Evolutionary conservation across 2,113 vertebrate species (phyloP).

Genomic region (Plecturocebus donacophilus): DNA sequence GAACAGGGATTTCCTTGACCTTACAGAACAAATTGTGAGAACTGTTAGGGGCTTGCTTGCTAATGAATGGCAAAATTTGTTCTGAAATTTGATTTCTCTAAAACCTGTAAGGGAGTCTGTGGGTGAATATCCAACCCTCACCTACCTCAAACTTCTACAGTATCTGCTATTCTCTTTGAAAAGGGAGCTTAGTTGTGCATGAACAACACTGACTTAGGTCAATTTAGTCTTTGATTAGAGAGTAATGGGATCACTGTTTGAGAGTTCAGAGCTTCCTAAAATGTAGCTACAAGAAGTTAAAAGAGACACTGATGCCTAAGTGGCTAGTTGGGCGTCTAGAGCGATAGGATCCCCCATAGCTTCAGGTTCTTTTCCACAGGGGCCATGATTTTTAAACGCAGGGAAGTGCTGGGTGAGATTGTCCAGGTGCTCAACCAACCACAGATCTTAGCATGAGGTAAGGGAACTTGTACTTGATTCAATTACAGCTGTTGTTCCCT

Average conservation of each 20-base stretch:
- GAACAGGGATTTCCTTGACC: background rate
- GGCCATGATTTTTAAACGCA: background rate
- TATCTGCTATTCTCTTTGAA: background rate
- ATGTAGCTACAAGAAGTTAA: background rate
- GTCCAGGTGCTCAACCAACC: background rate
- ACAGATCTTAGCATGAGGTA: background rate
- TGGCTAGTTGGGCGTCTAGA: background rate
- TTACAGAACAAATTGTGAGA: background rate
- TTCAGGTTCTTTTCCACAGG: background rate
- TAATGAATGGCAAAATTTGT: background rate
- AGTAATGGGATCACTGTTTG: background rate
- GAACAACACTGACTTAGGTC: background rate
- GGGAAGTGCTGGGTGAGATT: background rate
- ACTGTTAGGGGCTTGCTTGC: background rate
- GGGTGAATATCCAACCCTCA: background rate
- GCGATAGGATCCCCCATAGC: accelerated
- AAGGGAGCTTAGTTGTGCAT: background rate
- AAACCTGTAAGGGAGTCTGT: background rate
- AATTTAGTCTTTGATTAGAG: background rate
- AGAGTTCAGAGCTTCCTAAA: background rate
- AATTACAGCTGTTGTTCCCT: background rate
- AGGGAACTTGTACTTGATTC: background rate
- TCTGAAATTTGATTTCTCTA: background rate
- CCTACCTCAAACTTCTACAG: background rate
- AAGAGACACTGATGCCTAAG: background rate